phyloP scores from a whole-genome alignment of 1,140 invertebrate genomes.

The Leptopilina clavipes region DNA sequence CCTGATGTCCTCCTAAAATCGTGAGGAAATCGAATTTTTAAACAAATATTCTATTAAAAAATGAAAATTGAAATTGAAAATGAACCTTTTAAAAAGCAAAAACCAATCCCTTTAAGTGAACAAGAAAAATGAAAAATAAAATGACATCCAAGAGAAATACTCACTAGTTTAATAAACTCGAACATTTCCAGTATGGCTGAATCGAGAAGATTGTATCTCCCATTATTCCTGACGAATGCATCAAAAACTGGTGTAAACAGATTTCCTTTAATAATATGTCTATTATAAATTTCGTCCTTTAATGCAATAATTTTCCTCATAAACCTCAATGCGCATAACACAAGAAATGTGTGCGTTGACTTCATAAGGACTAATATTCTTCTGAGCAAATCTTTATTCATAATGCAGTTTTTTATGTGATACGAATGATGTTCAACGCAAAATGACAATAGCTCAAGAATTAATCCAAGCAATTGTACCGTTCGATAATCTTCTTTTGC shows the following conservation, averaged over 20 bases:
- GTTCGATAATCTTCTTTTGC: conserved; percentile 96
- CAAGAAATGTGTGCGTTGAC: conserved; percentile 98
- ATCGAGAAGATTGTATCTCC: conserved; percentile 98
- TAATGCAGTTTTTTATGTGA: conserved; percentile 98
- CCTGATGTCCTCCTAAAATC: conserved; percentile 92
- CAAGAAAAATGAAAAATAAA: neutral
- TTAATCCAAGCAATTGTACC: conserved; percentile 94
- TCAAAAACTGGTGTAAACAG: conserved; percentile 97
- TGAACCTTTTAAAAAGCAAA: no score
- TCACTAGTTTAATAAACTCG: conserved; percentile 95
- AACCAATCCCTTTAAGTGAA: no score
- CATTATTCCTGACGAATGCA: conserved; percentile 96
- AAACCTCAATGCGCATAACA: conserved; percentile 95
- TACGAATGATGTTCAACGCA: conserved; percentile 99
- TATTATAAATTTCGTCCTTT: conserved; percentile 99
- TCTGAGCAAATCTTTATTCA: conserved; percentile 96
- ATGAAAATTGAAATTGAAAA: no score
- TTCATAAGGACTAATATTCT: conserved; percentile 97
- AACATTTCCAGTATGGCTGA: conserved; percentile 99
- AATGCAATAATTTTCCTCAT: conserved; percentile 97
- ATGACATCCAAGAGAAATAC: neutral
- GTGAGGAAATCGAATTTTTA: conserved; percentile 41
- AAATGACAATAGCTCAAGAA: conserved; percentile 97
- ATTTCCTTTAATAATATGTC: conserved; percentile 96
- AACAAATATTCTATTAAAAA: neutral